Conservation (phyloP, 2,113 vertebrate species). For the Orthonyx spaldingii region DNA sequence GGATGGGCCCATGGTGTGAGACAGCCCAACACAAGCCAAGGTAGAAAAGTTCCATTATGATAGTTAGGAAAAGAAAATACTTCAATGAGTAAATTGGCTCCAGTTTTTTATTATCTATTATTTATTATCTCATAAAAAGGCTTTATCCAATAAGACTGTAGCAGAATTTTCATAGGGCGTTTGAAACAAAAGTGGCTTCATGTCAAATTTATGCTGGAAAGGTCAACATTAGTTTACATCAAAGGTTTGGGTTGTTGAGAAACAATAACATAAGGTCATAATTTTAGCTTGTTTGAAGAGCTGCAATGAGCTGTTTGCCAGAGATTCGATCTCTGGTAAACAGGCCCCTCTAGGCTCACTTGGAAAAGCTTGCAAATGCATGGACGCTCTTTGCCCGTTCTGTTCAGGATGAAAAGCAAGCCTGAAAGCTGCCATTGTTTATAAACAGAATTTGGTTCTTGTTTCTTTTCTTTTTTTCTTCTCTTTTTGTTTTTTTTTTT, state of each 20-base stretch:
- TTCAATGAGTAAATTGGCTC: slow-evolving; percentile 37
- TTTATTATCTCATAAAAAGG: slow-evolving; percentile 40
- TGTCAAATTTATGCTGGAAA: slow-evolving; percentile 58
- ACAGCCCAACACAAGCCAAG: background rate
- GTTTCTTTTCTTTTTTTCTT: background rate
- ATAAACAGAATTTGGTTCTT: slow-evolving; percentile 18
- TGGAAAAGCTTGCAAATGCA: slow-evolving; percentile 56
- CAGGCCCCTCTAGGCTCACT: slow-evolving; percentile 61
- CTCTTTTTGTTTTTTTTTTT: fast-evolving
- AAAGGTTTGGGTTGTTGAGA: slow-evolving; percentile 64
- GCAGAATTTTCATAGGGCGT: slow-evolving; percentile 32
- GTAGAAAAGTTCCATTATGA: background rate
- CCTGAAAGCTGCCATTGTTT: slow-evolving; percentile 56
- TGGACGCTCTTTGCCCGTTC: slow-evolving; percentile 34
- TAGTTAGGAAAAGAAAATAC: slow-evolving; percentile 7
- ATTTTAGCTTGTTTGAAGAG: slow-evolving; percentile 72
- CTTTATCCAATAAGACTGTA: slow-evolving; percentile 6
- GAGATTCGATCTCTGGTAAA: slow-evolving; percentile 69
- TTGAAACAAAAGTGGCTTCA: slow-evolving; percentile 67
- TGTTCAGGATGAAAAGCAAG: slow-evolving; percentile 44
- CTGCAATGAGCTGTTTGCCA: slow-evolving; percentile 58
- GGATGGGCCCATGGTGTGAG: background rate
- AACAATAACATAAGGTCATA: slow-evolving; percentile 67
- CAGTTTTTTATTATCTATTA: slow-evolving; percentile 56
- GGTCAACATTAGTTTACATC: slow-evolving; percentile 61